Conservation (phyloP, 2,113 vertebrate species). For the Engraulis encrasicolus region DNA sequence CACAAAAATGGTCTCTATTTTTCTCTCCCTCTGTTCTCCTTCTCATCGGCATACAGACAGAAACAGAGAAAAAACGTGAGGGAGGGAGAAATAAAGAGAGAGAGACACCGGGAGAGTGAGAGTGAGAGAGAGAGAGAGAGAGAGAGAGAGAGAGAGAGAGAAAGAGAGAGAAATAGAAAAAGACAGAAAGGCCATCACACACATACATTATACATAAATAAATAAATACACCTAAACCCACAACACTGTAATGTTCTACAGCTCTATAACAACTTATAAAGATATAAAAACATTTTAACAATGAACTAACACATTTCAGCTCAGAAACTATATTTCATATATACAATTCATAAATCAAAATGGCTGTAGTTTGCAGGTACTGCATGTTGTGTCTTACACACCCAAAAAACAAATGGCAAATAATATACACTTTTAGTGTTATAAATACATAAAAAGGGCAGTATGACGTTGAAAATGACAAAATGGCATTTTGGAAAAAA, state of each 20-base stretch:
- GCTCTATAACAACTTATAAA: background rate
- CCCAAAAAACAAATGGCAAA: background rate
- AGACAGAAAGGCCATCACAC: too few species aligned
- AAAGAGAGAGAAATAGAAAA: too few species aligned
- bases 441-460: background rate
- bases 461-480: background rate
- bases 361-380: background rate
- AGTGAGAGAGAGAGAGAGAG: too few species aligned
- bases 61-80: too few species aligned
- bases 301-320: background rate
- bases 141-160: too few species aligned
- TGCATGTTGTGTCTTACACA: background rate
- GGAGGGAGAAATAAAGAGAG: too few species aligned
- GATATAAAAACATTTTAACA: background rate
- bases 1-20: background rate
- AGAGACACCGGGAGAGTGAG: too few species aligned
- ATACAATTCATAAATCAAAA: background rate
- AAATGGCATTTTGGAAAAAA: background rate
- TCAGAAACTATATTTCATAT: background rate
- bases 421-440: background rate
- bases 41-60: too few species aligned
- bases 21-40: too few species aligned
- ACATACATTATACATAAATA: background rate
- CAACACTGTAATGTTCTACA: background rate
- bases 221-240: constrained; percentile 29